Evolutionary conservation across 2,888 invertebrate species (phyloP).

Genomic region (Pseudococcus viburni): DNA sequence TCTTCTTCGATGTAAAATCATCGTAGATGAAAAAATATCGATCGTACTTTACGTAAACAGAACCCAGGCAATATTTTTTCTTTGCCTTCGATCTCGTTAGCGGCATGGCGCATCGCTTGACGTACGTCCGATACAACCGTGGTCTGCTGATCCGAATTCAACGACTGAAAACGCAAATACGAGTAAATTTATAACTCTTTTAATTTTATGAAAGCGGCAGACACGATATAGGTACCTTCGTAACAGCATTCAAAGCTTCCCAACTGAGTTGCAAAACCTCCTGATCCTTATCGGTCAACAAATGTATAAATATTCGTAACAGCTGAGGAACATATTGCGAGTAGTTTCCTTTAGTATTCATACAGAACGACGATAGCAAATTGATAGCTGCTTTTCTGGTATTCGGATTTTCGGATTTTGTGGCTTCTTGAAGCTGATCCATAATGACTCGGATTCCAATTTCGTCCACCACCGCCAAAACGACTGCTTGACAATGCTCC

Average conservation of each 20-base stretch:
- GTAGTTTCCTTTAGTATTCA: conserved; percentile 90
- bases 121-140: conserved; percentile 90
- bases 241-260: conserved; percentile 92
- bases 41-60: conserved; percentile 85
- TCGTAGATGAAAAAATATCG: not conserved
- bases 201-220: not conserved
- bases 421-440: conserved; percentile 86
- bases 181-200: not conserved
- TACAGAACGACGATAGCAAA: conserved; percentile 91
- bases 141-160: conserved; percentile 88
- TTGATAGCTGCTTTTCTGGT: conserved; percentile 87
- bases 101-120: conserved; percentile 92
- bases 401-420: conserved; percentile 77
- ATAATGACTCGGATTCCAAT: conserved; percentile 89
- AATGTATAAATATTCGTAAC: conserved; percentile 86
- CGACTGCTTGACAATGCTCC: conserved; percentile 93
- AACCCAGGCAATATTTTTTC: conserved; percentile 88
- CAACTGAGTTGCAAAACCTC: conserved; percentile 89
- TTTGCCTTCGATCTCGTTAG: conserved; percentile 84
- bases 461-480: conserved; percentile 91
- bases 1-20: not conserved
- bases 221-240: conserved; percentile 75
- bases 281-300: conserved; percentile 86
- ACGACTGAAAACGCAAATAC: conserved; percentile 74
- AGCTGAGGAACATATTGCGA: conserved; percentile 89